A percentile compares a stretch with the other conserved stretches of the same genome.
Conservation (phyloP, 2,797 vertebrate species). For the Numenius phaeopus region DNA sequence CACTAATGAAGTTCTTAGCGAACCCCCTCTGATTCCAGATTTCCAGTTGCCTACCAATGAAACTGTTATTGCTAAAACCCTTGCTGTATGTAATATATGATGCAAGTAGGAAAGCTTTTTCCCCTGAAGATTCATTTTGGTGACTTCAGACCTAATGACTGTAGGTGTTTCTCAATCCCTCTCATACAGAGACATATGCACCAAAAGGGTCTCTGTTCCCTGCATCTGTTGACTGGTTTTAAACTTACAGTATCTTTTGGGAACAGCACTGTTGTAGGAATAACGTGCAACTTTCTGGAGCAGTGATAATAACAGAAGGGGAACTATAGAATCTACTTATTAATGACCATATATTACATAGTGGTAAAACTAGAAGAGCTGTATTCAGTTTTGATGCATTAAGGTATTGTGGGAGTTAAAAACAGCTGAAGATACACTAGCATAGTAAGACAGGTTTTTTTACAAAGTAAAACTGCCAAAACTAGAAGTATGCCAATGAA, state of each 20-base stretch:
- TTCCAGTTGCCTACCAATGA: neutral
- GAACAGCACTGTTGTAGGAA: neutral
- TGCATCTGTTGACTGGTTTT: neutral
- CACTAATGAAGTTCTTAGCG: neutral
- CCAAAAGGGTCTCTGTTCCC: neutral
- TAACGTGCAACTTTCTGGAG: neutral
- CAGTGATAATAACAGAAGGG: neutral
- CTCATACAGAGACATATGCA: neutral
- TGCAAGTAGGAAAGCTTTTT: neutral
- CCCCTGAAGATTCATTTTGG: neutral
- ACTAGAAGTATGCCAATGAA: neutral
- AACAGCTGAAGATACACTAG: neutral
- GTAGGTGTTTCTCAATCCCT: neutral
- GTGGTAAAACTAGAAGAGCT: neutral
- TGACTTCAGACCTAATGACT: neutral
- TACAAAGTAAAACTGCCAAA: neutral
- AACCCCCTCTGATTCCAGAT: neutral
- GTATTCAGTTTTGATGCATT: neutral
- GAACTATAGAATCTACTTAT: neutral
- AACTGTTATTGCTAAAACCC: neutral
- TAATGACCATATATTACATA: neutral
- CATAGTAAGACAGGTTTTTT: neutral
- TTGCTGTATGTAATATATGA: too few relatives aligned
- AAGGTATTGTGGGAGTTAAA: neutral
- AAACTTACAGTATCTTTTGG: neutral